A percentile compares a stretch with the other conserved stretches of the same genome.
These are phyloP conservation scores for Macquaria australasica DNA, from an alignment of 2,113 vertebrate genomes.

Conservation along the genomic window DNA sequence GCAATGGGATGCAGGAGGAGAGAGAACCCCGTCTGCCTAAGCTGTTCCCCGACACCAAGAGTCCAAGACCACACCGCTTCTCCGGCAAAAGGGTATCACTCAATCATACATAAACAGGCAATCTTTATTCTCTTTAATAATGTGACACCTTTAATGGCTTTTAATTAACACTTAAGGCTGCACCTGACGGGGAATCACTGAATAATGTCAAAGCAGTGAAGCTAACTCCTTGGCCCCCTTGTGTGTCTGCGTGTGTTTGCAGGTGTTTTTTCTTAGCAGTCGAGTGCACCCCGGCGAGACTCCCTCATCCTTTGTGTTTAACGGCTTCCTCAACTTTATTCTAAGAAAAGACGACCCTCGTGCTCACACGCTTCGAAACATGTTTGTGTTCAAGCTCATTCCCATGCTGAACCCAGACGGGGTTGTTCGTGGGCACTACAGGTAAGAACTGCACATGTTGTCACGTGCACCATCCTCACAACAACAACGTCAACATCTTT, in stretches of 20 bases:
- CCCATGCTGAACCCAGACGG: conserved; percentile 99
- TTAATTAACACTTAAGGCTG: not conserved
- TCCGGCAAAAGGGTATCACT: conserved; percentile 88
- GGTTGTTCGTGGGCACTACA: conserved; percentile 95
- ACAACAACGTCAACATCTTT: not conserved
- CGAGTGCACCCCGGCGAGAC: conserved; percentile 97
- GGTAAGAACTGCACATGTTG: conserved; percentile 77
- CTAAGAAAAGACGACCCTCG: conserved; percentile 93
- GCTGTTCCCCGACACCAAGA: conserved; percentile 91
- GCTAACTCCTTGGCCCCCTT: not conserved
- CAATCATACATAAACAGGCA: not conserved
- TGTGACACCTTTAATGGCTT: not conserved
- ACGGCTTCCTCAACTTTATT: conserved; percentile 96
- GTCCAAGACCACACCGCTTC: conserved; percentile 90
- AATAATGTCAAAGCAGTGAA: not conserved
- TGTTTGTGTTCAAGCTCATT: conserved; percentile 97
- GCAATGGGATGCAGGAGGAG: conserved; percentile 91
- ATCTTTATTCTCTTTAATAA: not conserved
- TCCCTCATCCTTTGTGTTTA: conserved; percentile 97
- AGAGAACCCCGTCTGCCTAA: conserved; percentile 92
- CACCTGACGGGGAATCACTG: not conserved
- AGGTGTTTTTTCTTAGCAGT: conserved; percentile 98
- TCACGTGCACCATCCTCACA: not conserved
- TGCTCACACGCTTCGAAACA: conserved; percentile 89
- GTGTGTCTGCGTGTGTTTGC: not conserved